Percentiles rank a stretch among this genome's conserved stretches.
Conservation (phyloP, 2,113 vertebrate genomes). For the Eurypyga helias region DNA sequence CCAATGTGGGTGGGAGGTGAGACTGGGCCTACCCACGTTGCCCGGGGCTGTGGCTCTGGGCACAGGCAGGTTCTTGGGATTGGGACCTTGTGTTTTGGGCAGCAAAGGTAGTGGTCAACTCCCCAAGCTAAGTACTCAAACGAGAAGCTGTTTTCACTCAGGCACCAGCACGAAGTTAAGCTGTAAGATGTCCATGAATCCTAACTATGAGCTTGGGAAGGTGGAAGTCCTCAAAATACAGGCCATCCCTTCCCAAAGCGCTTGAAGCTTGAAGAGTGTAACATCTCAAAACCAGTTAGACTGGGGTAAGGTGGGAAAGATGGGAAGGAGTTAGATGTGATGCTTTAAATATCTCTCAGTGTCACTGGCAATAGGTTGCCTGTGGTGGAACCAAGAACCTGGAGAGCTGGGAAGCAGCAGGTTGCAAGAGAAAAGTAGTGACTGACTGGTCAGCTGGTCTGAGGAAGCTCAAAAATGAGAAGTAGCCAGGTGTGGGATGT, state of each 20-base stretch:
- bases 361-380: background rate
- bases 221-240: background rate
- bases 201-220: background rate
- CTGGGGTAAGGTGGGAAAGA: background rate
- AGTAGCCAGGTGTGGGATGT: accelerated
- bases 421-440: background rate
- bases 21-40: background rate
- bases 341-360: background rate
- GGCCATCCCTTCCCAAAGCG: background rate
- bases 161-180: background rate
- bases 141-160: background rate
- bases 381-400: background rate
- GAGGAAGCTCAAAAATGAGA: background rate
- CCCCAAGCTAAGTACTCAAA: background rate
- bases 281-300: background rate
- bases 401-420: background rate
- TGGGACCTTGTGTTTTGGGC: background rate
- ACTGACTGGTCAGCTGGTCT: background rate
- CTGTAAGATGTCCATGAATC: background rate
- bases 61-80: background rate
- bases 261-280: background rate
- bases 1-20: background rate
- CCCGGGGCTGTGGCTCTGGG: background rate
- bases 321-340: background rate
- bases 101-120: background rate